phyloP scores from a whole-genome alignment of 2,888 invertebrate species.

The Eristalinus aeneus region DNA sequence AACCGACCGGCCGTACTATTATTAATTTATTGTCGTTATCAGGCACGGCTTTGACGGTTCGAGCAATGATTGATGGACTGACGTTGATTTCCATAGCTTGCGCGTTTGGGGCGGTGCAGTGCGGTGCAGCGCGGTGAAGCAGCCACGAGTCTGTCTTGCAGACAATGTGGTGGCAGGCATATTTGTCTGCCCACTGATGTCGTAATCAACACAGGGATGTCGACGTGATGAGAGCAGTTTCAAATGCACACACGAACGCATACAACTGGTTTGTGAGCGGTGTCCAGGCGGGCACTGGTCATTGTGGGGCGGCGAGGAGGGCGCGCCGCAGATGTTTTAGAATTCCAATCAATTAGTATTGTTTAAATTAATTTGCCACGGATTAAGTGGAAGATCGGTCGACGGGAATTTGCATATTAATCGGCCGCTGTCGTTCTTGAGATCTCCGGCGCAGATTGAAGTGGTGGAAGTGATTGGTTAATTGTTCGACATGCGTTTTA shows the following conservation, averaged over 20 bases:
- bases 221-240: not conserved
- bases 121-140: not conserved
- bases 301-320: slow-evolving; percentile 1
- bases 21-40: slow-evolving; percentile 65
- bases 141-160: not conserved
- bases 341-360: slow-evolving; percentile 66
- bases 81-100: slow-evolving; percentile 46
- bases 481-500: slow-evolving; percentile 37
- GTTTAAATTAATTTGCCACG: slow-evolving; percentile 64
- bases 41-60: slow-evolving; percentile 36
- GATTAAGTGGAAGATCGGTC: slow-evolving; percentile 34
- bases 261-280: not conserved
- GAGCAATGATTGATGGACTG: slow-evolving; percentile 60
- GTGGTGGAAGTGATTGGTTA: slow-evolving; percentile 16
- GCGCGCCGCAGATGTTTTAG: slow-evolving; percentile 37
- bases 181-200: slow-evolving; percentile 11
- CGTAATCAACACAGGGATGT: not conserved
- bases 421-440: slow-evolving; percentile 17
- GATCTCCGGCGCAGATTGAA: slow-evolving; percentile 16
- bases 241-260: not conserved
- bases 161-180: slow-evolving; percentile 1
- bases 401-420: slow-evolving; percentile 58
- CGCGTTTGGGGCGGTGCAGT: not conserved
- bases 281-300: slow-evolving; percentile 30
- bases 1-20: slow-evolving; percentile 28